Base-by-base conservation (phyloP, 2,888 invertebrate genomes). In the Epinotia demarniana region DNA sequence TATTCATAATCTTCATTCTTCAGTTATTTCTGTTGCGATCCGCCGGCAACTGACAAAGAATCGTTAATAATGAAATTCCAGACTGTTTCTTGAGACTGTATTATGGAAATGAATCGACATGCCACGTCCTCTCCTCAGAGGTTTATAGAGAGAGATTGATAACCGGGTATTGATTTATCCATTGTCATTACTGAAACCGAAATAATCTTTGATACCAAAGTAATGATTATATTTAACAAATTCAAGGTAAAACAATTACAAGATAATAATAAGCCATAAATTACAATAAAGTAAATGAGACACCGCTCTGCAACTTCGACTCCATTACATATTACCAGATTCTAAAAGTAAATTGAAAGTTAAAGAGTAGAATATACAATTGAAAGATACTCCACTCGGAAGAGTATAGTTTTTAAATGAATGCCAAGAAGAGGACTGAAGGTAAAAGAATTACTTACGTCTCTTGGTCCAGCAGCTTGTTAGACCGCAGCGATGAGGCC, bases 401-500 rank as follows among this genome's bases (percentile, higher is more conserved):
- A 61, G 8, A 33, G 23, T 33, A 61, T 12, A 23, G 43, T 43
- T 43, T 12, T 43, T 12, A 43, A 43, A 27, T 27, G 1, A 49
- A 5, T n/a, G 39, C 39, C 9, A 9, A 39, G 39, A 9, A 39
- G 39, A 39, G 39, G 9, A 43, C 3, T 19, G 6, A 46, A 16
- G 2, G 1, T 11, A 27, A 19, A 3, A 49, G 23, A 0, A 49
- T 27, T 18, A 90, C 92, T 89, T 86, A 95, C 88, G 94, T 93
- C 81, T 96, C 96, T 92, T 97, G 97, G 83, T 97, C 97, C 83
- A 98, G 94, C 79, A 98, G 94, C 87, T 96, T 97, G 87, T 96
- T 96, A 78, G 96, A 97, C 86, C 96, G 95, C 74, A 99, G 95
- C 62, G 97, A 97, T 76, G 98, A 98, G 64, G 97, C 99, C 72